phyloP scores from a whole-genome alignment of 2,797 vertebrate genomes.

The Crotalus adamanteus region DNA sequence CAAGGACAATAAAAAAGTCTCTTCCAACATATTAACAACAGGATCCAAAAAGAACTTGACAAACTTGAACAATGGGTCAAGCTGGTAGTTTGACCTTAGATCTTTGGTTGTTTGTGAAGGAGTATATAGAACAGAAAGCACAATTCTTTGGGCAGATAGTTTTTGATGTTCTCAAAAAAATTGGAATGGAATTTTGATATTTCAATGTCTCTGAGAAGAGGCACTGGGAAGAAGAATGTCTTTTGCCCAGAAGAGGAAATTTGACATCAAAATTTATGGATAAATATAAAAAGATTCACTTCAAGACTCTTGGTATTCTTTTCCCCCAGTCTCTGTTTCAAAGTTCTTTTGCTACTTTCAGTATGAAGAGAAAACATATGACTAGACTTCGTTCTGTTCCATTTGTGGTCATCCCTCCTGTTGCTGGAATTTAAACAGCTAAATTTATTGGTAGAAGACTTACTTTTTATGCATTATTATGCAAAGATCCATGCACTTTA shows the following conservation, averaged over 20 bases:
- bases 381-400: background rate
- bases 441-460: background rate
- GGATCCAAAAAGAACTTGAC: no score
- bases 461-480: background rate
- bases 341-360: background rate
- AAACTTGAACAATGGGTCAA: no score
- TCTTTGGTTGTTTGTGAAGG: background rate
- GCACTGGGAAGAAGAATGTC: background rate
- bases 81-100: background rate
- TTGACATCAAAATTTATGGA: background rate
- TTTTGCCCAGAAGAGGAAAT: background rate
- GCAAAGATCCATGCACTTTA: background rate
- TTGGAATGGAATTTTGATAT: background rate
- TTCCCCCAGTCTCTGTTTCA: background rate
- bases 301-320: background rate
- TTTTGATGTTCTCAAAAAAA: background rate
- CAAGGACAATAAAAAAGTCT: no score
- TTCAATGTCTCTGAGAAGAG: background rate
- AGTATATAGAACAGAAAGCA: background rate
- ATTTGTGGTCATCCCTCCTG: background rate
- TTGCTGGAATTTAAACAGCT: background rate
- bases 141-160: background rate
- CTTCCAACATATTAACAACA: no score
- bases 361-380: background rate
- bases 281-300: background rate